Evolutionary conservation across 64 coral and sea anemone species (phyloP).

Genomic region (Actinia equina): DNA sequence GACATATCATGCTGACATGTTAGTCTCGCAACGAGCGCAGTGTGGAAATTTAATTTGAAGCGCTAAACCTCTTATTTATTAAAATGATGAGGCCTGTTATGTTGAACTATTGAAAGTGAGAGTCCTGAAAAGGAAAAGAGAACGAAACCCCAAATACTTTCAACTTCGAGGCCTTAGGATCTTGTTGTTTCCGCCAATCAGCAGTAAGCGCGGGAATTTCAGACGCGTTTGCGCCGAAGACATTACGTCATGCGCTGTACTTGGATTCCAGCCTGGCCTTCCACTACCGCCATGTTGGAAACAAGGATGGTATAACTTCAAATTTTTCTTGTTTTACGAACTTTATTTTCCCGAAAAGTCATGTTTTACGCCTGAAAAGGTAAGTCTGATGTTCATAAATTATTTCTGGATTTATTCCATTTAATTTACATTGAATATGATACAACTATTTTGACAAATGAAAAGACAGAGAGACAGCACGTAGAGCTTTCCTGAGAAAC

Average conservation of each 20-base stretch:
- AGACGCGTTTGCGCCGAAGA: background rate
- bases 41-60: too few species aligned
- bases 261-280: conserved; percentile 1
- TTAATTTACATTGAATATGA: background rate
- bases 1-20: too few species aligned
- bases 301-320: background rate
- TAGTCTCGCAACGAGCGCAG: too few species aligned
- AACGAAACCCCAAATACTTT: background rate
- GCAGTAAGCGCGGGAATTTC: background rate
- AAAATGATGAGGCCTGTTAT: too few species aligned
- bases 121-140: background rate
- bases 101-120: too few species aligned
- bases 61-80: too few species aligned
- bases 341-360: background rate
- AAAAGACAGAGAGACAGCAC: too few species aligned
- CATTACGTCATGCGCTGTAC: conserved; percentile 10
- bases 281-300: conserved; percentile 5
- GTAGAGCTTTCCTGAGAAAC: too few species aligned
- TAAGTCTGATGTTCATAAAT: background rate
- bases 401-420: background rate
- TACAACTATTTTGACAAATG: background rate
- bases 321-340: background rate
- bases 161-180: too few species aligned
- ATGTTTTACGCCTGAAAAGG: background rate
- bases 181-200: background rate